These are phyloP conservation scores for Stenopsyche tienmushanensis DNA, from an alignment of 1,140 invertebrate genomes.

Conservation along the genomic window DNA sequence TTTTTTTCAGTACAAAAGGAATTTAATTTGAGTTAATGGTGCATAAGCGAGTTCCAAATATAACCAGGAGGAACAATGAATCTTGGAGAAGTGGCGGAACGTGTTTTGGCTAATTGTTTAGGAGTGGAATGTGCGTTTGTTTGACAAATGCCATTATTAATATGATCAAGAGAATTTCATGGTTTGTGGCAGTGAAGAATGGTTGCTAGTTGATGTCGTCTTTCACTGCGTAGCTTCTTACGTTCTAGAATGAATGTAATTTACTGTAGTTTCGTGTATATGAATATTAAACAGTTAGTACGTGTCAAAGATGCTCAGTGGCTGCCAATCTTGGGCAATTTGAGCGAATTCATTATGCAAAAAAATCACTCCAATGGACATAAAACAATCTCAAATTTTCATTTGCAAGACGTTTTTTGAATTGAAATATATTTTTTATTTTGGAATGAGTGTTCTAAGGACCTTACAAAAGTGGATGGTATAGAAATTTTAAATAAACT, in stretches of 20 bases:
- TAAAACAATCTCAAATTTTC: no score
- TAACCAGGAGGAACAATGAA: no score
- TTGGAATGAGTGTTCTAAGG: no score
- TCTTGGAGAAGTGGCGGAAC: no score
- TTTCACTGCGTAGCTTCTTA: constrained; percentile 7
- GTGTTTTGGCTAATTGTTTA: background rate
- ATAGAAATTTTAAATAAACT: no score
- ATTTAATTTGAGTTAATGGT: background rate
- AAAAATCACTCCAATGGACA: no score
- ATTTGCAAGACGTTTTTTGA: no score
- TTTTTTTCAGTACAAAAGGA: background rate
- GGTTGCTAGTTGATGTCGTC: constrained; percentile 8
- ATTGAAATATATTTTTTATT: no score
- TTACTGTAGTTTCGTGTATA: constrained; percentile 31
- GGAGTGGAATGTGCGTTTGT: background rate
- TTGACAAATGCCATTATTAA: constrained; percentile 22
- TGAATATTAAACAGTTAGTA: constrained; percentile 27
- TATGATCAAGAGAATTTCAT: constrained; percentile 21
- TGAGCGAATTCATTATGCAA: no score
- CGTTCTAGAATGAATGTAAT: constrained; percentile 25
- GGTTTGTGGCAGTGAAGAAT: constrained; percentile 21
- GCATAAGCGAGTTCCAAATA: no score
- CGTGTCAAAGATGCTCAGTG: background rate
- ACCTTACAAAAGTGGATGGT: no score
- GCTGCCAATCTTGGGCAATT: no score